phyloP scores from a whole-genome alignment of 2,797 vertebrate species.

The Zalophus californianus region DNA sequence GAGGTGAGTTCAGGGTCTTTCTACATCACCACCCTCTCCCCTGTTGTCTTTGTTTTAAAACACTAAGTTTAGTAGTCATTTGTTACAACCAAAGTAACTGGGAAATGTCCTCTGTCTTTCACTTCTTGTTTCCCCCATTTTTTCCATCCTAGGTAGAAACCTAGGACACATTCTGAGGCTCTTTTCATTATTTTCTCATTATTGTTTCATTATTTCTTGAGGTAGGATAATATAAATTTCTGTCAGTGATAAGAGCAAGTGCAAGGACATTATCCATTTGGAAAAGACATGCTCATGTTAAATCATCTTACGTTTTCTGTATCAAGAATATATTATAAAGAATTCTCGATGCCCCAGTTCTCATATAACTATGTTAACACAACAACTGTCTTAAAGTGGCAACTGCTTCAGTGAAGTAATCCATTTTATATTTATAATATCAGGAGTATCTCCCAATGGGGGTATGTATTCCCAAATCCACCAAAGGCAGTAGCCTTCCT shows the following conservation, averaged over 20 bases:
- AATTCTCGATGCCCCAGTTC: background rate
- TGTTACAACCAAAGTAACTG: background rate
- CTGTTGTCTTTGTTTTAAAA: background rate
- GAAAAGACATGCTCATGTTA: background rate
- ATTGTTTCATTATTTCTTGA: background rate
- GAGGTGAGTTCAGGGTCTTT: background rate
- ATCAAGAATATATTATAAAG: background rate
- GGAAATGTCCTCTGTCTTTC: background rate
- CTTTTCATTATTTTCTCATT: background rate
- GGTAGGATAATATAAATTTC: background rate
- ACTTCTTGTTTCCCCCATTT: background rate
- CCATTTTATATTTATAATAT: background rate
- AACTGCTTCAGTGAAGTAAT: background rate
- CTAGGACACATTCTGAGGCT: background rate
- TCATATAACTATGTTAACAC: background rate
- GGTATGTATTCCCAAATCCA: background rate
- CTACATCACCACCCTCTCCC: background rate
- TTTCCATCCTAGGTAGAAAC: background rate
- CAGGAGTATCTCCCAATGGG: background rate
- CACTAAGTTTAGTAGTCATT: background rate
- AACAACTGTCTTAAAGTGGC: background rate
- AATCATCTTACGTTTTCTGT: background rate
- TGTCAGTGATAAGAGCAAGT: background rate
- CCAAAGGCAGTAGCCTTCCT: background rate
- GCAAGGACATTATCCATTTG: background rate